These are phyloP conservation scores for Anastatus disparis DNA, from an alignment of 1,140 invertebrate genomes.

Conservation along the genomic window DNA sequence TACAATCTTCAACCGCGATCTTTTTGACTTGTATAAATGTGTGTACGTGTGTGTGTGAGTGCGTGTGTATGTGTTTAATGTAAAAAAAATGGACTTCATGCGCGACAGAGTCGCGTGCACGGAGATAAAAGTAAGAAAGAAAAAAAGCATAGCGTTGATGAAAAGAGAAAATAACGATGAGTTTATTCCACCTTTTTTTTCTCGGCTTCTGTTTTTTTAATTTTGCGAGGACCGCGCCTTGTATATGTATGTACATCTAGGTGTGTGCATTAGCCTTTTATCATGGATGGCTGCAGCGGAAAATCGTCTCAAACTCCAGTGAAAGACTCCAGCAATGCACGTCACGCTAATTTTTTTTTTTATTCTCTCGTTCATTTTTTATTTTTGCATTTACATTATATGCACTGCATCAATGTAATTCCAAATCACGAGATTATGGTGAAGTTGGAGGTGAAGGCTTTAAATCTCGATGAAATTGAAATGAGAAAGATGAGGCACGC, in stretches of 20 bases:
- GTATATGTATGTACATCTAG: too few relatives aligned
- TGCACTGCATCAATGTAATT: not conserved
- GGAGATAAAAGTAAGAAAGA: too few relatives aligned
- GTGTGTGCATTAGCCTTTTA: not conserved
- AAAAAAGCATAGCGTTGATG: not conserved
- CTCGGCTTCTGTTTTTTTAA: too few relatives aligned
- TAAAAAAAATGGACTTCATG: slow-evolving; percentile 12
- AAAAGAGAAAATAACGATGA: slow-evolving; percentile 19
- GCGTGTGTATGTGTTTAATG: too few relatives aligned
- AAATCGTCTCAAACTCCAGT: slow-evolving; percentile 13
- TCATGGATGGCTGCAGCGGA: slow-evolving; percentile 17
- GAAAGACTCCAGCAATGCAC: not conserved
- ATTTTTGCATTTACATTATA: not conserved
- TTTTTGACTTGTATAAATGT: too few relatives aligned
- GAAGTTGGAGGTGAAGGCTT: too few relatives aligned
- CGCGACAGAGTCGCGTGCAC: slow-evolving; percentile 18
- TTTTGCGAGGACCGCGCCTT: too few relatives aligned
- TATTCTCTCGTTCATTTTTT: too few relatives aligned
- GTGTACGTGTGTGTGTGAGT: too few relatives aligned
- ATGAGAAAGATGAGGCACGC: slow-evolving; percentile 1
- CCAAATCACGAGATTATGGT: not conserved
- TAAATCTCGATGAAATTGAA: slow-evolving; percentile 30
- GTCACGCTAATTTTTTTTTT: too few relatives aligned
- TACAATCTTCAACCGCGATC: slow-evolving; percentile 5
- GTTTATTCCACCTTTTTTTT: too few relatives aligned